Evolutionary conservation across 2,113 vertebrate species (phyloP), one percentile per base, ranked within the genome.

Genomic region (Bufo bufo): DNA sequence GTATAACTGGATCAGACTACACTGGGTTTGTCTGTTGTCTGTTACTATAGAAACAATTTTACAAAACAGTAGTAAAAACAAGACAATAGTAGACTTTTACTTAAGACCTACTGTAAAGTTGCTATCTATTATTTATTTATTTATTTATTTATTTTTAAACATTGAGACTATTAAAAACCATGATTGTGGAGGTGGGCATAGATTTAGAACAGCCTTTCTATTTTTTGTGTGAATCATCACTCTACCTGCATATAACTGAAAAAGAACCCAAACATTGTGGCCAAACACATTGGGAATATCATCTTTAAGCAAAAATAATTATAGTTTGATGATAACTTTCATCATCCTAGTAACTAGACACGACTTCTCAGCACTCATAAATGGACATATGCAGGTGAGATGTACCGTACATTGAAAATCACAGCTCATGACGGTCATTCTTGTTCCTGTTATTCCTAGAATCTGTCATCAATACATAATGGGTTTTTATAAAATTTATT

Each of bases 391-490:
- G 54, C 81, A 83, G 81, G 81, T 83, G 81, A n/a, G 61, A 83
- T 50, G n/a, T 69, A 83, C 81, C 49, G 81, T 69, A 69, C 81
- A 52, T 52, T 69, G 81, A 69, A 65, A 65, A 33, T 80, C 54
- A 80, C 77, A 43, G 77, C 52, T 58, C 77, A 19, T 33, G 77
- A 80, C 6, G 52, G 47, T 83, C 43, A n/a, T 66, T 83, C 45
- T 49, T 47, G 81, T 63, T 23, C 61, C 52, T 23, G 81, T 83
- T 83, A 83, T 83, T 83, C 81, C 81, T 83, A 83, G 81, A 83
- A 83, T 66, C 81, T 83, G 81, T 83, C 81, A 83, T 83, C 81
- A 83, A 83, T 83, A 14, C n/a, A 83, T 83, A 83, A 83, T 83
- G 47, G 81, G 63, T 63, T 83, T 83, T 69, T 63, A 83, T 83